A percentile compares a stretch with the other conserved stretches of the same genome.
These are phyloP conservation scores for Archips xylosteana DNA, from an alignment of 2,888 invertebrate genomes.

Conservation along the genomic window DNA sequence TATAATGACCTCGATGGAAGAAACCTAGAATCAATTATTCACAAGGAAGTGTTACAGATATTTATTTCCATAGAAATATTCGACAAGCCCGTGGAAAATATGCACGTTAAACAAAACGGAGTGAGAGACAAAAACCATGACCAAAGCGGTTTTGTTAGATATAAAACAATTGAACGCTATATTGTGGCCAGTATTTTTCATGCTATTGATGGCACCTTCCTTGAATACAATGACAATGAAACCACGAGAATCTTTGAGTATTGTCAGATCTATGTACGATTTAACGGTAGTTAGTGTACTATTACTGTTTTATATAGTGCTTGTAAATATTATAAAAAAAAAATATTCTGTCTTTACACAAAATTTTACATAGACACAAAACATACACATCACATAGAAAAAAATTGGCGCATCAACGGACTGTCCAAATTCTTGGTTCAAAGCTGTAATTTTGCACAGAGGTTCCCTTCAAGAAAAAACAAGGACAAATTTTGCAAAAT, in stretches of 20 bases:
- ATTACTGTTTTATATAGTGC: background rate
- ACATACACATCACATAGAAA: no score
- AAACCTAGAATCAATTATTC: background rate
- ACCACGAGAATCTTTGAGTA: background rate
- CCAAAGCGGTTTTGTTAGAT: constrained; percentile 15
- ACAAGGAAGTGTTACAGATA: constrained; percentile 16
- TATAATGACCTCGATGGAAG: constrained; percentile 5
- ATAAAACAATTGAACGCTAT: constrained; percentile 18
- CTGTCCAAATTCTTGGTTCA: no score
- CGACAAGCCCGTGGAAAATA: constrained; percentile 13
- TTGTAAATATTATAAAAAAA: no score
- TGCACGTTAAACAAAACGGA: constrained; percentile 16
- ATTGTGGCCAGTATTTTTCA: constrained; percentile 22
- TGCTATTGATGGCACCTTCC: constrained; percentile 28
- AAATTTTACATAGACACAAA: no score
- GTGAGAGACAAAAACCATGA: constrained; percentile 19
- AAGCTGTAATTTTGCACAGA: no score
- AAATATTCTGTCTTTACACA: no score
- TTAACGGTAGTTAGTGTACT: constrained; percentile 12
- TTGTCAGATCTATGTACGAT: constrained; percentile 1
- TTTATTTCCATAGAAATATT: constrained; percentile 18
- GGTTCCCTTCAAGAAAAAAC: no score
- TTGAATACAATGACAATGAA: constrained; percentile 13
- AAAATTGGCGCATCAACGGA: no score
- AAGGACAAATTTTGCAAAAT: no score